Conservation (phyloP, 1,140 invertebrate species). For the Rhagoletis pomonella region DNA sequence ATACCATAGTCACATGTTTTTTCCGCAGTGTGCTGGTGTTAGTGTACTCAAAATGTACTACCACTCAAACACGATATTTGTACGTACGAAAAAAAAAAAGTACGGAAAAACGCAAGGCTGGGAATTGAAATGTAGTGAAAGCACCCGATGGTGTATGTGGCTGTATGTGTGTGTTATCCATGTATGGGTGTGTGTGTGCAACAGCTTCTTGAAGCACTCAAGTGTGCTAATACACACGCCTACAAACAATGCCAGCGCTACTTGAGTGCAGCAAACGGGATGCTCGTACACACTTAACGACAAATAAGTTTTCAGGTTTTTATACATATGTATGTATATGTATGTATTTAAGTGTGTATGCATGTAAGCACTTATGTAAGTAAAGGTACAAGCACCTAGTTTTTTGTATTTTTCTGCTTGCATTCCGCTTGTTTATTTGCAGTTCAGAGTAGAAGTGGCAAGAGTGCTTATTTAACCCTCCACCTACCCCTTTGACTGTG, state of each 20-base stretch:
- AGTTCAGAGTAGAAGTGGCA: background rate
- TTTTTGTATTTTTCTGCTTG: background rate
- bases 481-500: background rate
- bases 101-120: background rate
- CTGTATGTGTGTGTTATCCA: background rate
- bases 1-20: background rate
- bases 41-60: background rate
- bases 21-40: background rate
- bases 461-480: background rate
- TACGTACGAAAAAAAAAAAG: conserved; percentile 30
- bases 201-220: conserved; percentile 20
- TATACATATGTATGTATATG: background rate
- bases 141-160: background rate
- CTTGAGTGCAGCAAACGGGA: background rate
- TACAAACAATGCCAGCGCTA: background rate
- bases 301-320: background rate
- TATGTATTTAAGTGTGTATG: no score
- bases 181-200: background rate
- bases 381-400: background rate
- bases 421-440: conserved; percentile 31
- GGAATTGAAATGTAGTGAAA: background rate
- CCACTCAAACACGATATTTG: conserved; percentile 5
- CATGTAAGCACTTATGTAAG: background rate
- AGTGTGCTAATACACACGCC: conserved; percentile 40
- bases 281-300: background rate